Evolutionary conservation across 2,888 invertebrate genomes (phyloP), one percentile per base, ranked within the genome.

Genomic region (Apotomis capreana): DNA sequence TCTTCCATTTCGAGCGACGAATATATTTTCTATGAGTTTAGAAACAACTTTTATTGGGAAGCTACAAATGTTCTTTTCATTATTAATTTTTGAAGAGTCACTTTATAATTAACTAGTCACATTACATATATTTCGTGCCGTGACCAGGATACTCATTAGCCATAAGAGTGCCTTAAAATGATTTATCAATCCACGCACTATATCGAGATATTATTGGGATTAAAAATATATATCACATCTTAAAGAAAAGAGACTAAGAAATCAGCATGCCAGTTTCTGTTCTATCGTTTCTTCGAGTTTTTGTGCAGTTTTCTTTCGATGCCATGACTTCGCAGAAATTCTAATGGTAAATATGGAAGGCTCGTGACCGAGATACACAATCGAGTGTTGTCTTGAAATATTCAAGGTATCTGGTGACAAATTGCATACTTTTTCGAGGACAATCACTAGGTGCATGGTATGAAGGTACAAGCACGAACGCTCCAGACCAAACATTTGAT

Each of bases 1-100:
- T 99, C 94, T 98, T 99, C 84, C 95, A 98, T 89, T 99, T 99
- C 85, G 95, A 96, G 63, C 97, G 96, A 98, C 55, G 99, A 99
- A 88, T 99, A 99, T 92, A 97, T 99, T 87, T 96, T 97, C 89
- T 99, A 98, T 90, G 99, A 99, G 95, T 97, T 96, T 82, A 83
- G 49, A 49, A 26, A 26, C 26, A 26, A 26, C 26, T 26, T 26
- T 26, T 26, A 26, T 26, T 44, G 44, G 1, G 44, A 44, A 44
- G 44, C 44, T 26, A 26, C 26, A 26, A 26, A 26, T 26, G 26
- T 1, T 26, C 1, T 26, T 26, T 26, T 26, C 26, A 2, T 26
- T 26, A 26, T 26, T 26, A 2, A 26, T 26, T 1, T 26, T 26
- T 26, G 2, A 26, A 26, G 26, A 26, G 26, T 26, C 26, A 26